phyloP scores from a whole-genome alignment of 2,888 invertebrate genomes.

The Clepsis dumicolana region DNA sequence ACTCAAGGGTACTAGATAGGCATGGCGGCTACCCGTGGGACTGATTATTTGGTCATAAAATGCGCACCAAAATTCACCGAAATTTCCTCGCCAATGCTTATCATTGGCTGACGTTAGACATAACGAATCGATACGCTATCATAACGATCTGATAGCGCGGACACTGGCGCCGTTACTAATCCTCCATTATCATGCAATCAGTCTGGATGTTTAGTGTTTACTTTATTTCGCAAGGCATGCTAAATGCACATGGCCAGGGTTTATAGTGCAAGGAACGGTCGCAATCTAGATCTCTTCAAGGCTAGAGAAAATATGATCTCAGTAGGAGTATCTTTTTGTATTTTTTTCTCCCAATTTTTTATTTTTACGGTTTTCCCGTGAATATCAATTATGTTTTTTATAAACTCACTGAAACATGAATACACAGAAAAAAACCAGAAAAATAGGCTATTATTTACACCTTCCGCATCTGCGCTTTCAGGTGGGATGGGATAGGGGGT shows the following conservation, averaged over 20 bases:
- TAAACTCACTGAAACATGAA: too few relatives aligned
- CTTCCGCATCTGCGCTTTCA: too few relatives aligned
- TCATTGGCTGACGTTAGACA: slow-evolving; percentile 29
- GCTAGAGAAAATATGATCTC: too few relatives aligned
- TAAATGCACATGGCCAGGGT: background rate
- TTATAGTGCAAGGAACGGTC: too few relatives aligned
- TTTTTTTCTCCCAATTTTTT: too few relatives aligned
- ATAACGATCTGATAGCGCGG: slow-evolving; percentile 36
- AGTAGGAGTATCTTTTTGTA: too few relatives aligned
- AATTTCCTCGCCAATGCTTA: slow-evolving; percentile 3
- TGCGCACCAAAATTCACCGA: background rate
- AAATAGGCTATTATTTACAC: too few relatives aligned
- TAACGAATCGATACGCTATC: slow-evolving; percentile 38
- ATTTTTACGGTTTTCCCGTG: too few relatives aligned
- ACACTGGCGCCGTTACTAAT: slow-evolving; percentile 26
- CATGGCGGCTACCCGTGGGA: background rate
- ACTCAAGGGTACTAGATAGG: background rate
- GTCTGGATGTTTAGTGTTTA: slow-evolving; percentile 1
- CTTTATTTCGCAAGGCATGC: background rate
- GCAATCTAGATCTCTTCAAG: too few relatives aligned
- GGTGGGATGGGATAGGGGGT: too few relatives aligned
- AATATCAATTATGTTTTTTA: too few relatives aligned
- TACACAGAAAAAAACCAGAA: too few relatives aligned
- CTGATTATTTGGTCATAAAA: background rate
- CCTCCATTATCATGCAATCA: slow-evolving; percentile 13